Base-by-base conservation (phyloP, 2,113 vertebrate genomes). In the Orthonyx spaldingii region DNA sequence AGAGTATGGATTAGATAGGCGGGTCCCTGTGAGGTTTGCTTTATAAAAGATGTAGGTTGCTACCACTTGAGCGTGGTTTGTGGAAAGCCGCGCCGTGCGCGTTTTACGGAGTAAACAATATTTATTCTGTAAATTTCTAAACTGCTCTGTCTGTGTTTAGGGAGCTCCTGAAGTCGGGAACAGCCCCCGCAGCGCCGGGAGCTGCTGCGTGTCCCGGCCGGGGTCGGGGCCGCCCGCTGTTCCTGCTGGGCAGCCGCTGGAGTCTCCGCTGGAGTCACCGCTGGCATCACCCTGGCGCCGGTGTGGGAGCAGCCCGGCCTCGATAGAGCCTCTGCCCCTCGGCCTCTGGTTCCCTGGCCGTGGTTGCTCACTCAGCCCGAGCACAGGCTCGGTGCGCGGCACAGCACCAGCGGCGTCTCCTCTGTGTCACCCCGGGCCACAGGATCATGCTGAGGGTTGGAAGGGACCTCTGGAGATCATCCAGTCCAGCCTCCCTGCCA, bases 81-180 rank as follows among this genome's bases (percentile, higher is more conserved):
- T 14, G n/a, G 13, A 2, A 26, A n/a, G 4, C 2, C 0, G 0
- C 0, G 1, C 1, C 0, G 5, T 5, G 7, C 1, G 3, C 1
- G 1, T 3, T 14, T 28, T 8, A 3, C 4, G 8, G 7, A 30
- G 21, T 52, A 30, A 52, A 52, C 12, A 41, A 8, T 4, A 6
- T 41, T 56, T 28, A 24, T 56, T 49, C 2, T 41, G 50, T 65
- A 41, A 65, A 49, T 56, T 30, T 42, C 16, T 35, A 11, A 47
- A 5, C 3, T 18, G 5, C 30, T 35, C 11, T 19, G 22, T 19
- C 5, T 18, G 24, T 55, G 47, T 41, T 61, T n/a, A 7, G 30
- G 41, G 24, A 35, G 63, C 53, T 60, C 30, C n/a, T 18, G 2
- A 53, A 26, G 9, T 11, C 16, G 16, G 46, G 52, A 46, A 1